Percentiles rank a stretch among this genome's conserved stretches.
phyloP scores from a whole-genome alignment of 1,140 invertebrate species.

The Coenobita brevimanus region DNA sequence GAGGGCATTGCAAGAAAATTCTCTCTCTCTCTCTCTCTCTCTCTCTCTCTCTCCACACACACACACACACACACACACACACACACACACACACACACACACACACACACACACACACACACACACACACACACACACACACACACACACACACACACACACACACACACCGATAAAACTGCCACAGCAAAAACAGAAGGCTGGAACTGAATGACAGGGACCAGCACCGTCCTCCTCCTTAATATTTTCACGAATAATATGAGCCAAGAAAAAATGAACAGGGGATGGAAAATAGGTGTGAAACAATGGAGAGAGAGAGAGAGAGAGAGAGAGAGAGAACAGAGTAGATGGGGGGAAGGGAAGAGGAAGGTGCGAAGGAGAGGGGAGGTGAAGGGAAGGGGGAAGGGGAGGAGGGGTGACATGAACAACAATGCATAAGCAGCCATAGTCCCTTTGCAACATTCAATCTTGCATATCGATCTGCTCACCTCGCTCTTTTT shows the following conservation, averaged over 20 bases:
- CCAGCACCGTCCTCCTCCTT: conserved; percentile 27
- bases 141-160: background rate
- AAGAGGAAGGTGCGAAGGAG: too few species aligned
- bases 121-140: background rate
- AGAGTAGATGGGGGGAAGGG: background rate
- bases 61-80: background rate
- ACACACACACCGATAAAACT: conserved; percentile 29
- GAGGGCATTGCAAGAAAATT: background rate
- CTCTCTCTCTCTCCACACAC: too few species aligned
- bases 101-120: background rate
- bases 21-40: background rate
- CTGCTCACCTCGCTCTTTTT: too few species aligned
- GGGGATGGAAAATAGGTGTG: conserved; percentile 37
- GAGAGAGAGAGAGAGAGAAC: background rate
- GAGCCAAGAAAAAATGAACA: conserved; percentile 33
- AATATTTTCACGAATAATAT: conserved; percentile 60
- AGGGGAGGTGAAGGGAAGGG: background rate
- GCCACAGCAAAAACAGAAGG: conserved; percentile 57
- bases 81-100: background rate
- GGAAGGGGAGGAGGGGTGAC: background rate
- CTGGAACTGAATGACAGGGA: conserved; percentile 12
- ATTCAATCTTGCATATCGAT: background rate
- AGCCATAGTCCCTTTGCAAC: background rate
- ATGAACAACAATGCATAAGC: background rate
- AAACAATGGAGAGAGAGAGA: conserved; percentile 26